Percentiles rank a stretch among this genome's conserved stretches.
Conservation (phyloP, 1,140 invertebrate species). For the Zaprionus ghesquierei region DNA sequence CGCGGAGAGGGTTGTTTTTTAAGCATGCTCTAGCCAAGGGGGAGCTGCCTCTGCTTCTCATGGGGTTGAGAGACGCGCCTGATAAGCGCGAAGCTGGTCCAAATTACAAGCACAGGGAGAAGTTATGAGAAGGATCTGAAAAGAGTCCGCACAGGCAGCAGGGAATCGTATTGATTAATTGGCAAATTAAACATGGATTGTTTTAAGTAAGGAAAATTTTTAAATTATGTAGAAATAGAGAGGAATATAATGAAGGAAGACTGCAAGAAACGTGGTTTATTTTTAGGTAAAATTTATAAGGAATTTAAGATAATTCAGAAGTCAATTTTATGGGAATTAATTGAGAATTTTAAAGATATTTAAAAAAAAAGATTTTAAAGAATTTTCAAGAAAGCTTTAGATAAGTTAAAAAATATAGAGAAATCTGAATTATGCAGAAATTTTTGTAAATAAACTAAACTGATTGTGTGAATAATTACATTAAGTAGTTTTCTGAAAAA, state of each 20-base stretch:
- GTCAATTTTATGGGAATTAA: not conserved
- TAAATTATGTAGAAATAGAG: not conserved
- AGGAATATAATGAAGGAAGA: not conserved
- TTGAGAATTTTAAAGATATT: not conserved
- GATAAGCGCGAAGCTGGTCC: slow-evolving; percentile 54
- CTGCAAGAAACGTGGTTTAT: not conserved
- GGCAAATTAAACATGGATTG: not conserved
- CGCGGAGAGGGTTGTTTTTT: slow-evolving; percentile 69
- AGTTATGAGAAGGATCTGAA: not conserved
- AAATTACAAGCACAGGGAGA: slow-evolving; percentile 46
- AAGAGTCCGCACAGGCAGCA: not conserved
- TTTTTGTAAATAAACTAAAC: too few relatives aligned
- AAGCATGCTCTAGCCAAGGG: not conserved
- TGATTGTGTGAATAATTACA: too few relatives aligned
- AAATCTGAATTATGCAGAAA: too few relatives aligned
- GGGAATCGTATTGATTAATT: not conserved
- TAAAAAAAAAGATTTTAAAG: too few relatives aligned
- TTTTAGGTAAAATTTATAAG: not conserved
- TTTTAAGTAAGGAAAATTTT: not conserved
- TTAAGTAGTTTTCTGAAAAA: too few relatives aligned
- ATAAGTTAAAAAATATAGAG: too few relatives aligned
- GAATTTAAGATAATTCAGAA: not conserved
- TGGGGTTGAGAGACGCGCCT: slow-evolving; percentile 27
- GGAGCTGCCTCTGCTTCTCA: not conserved
- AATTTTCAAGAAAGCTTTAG: too few relatives aligned